Percentiles rank a stretch among this genome's conserved stretches.
Evolutionary conservation across 2,888 invertebrate genomes (phyloP).

Genomic region (Drosophila birchii): DNA sequence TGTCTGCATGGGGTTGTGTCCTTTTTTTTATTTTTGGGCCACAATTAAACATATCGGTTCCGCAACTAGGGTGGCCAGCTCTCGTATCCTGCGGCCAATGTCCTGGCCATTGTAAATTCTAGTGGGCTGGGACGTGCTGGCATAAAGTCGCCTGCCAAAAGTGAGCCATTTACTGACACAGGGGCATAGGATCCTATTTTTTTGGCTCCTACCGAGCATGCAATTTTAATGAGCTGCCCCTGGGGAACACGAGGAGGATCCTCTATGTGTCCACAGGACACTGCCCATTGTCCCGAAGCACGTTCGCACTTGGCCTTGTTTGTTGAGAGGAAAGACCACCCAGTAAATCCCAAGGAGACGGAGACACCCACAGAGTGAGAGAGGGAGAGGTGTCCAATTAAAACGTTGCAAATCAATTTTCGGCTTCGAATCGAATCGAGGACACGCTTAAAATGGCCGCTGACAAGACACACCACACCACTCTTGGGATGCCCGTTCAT

Average conservation of each 20-base stretch:
- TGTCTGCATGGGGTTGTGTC: conserved; percentile 40
- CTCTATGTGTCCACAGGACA: conserved; percentile 18
- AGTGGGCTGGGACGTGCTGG: conserved; percentile 54
- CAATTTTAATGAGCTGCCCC: conserved; percentile 54
- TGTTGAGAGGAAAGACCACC: conserved; percentile 61
- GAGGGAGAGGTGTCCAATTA: conserved; percentile 70
- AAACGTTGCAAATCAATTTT: conserved; percentile 77
- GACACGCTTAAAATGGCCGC: conserved; percentile 46
- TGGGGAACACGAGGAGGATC: conserved; percentile 16
- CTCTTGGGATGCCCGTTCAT: conserved; percentile 20
- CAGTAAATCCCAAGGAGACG: conserved; percentile 47
- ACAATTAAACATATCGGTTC: conserved; percentile 82
- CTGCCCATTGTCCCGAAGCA: conserved; percentile 36
- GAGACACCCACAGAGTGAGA: conserved; percentile 33
- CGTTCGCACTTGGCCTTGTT: conserved; percentile 68
- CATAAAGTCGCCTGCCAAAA: conserved; percentile 74
- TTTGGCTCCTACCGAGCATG: conserved; percentile 47
- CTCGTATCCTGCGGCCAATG: conserved; percentile 31
- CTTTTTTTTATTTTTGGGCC: conserved; percentile 76
- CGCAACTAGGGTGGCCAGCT: conserved; percentile 83
- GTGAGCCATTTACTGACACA: conserved; percentile 76
- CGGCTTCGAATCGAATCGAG: conserved; percentile 46
- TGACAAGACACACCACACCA: conserved; percentile 32
- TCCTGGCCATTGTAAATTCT: conserved; percentile 44
- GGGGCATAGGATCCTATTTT: conserved; percentile 32